These are phyloP conservation scores for Turnix velox DNA, from an alignment of 2,113 vertebrate species.

Conservation along the genomic window DNA sequence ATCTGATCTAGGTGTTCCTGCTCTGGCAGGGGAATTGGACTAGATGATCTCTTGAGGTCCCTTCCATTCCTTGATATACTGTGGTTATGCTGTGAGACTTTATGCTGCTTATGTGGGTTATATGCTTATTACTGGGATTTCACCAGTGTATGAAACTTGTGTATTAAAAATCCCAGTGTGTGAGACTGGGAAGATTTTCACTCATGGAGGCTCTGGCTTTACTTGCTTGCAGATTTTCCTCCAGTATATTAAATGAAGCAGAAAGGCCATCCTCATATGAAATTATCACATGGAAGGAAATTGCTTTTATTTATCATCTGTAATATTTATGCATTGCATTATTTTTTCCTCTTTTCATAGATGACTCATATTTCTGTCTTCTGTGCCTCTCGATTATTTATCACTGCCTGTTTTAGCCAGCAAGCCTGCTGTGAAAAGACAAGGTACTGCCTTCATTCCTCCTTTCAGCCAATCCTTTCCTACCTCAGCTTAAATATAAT, in stretches of 20 bases:
- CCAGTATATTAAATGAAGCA: background rate
- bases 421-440: background rate
- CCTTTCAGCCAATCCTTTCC: background rate
- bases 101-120: rapidly evolving
- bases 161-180: rapidly evolving
- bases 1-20: no score
- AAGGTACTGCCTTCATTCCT: background rate
- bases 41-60: no score
- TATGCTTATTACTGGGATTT: background rate
- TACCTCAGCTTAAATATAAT: background rate
- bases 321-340: background rate
- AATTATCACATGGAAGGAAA: background rate
- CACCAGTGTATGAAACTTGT: rapidly evolving
- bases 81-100: background rate
- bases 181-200: background rate
- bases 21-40: no score
- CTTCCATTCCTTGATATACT: no score
- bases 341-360: background rate
- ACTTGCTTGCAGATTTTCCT: background rate
- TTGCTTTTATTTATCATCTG: background rate
- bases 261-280: background rate
- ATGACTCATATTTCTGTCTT: background rate
- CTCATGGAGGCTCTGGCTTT: background rate
- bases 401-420: background rate
- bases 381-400: background rate